A percentile compares a stretch with the other conserved stretches of the same genome.
Evolutionary conservation across 2,797 vertebrate genomes (phyloP).

Genomic region (Sebastes dallii): DNA sequence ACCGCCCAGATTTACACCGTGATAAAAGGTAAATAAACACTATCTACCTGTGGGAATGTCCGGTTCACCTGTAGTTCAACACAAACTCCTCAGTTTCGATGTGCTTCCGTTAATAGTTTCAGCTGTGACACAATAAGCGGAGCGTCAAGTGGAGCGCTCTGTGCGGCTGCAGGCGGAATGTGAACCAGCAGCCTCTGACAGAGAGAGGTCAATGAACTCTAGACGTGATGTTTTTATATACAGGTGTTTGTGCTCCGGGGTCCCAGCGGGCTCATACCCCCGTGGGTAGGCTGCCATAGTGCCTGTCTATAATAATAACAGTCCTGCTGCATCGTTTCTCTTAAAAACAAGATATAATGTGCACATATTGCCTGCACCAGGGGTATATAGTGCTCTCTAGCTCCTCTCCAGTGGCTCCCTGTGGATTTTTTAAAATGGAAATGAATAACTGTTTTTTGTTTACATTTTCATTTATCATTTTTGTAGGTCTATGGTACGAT

Average conservation of each 20-base stretch:
- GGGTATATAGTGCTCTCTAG: too few relatives aligned
- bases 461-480: too few relatives aligned
- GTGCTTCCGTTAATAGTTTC: background rate
- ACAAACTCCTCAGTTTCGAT: background rate
- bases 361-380: background rate
- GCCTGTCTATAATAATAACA: background rate
- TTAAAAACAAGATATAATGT: background rate
- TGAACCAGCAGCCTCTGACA: conserved; percentile 49
- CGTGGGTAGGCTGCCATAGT: conserved; percentile 16
- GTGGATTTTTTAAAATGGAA: too few relatives aligned
- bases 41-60: background rate
- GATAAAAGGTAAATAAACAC: background rate
- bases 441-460: too few relatives aligned
- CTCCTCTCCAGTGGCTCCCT: too few relatives aligned
- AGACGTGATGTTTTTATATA: conserved; percentile 4
- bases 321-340: background rate
- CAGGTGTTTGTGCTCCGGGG: conserved; percentile 58
- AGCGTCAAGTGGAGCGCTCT: background rate
- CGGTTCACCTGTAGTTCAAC: background rate
- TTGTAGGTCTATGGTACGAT: too few relatives aligned
- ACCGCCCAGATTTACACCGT: conserved; percentile 28
- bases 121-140: background rate
- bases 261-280: conserved; percentile 38
- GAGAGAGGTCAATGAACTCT: conserved; percentile 75
- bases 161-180: background rate